These are phyloP conservation scores for Archivesica marissinica DNA, from an alignment of 1,140 invertebrate species.

Conservation along the genomic window DNA sequence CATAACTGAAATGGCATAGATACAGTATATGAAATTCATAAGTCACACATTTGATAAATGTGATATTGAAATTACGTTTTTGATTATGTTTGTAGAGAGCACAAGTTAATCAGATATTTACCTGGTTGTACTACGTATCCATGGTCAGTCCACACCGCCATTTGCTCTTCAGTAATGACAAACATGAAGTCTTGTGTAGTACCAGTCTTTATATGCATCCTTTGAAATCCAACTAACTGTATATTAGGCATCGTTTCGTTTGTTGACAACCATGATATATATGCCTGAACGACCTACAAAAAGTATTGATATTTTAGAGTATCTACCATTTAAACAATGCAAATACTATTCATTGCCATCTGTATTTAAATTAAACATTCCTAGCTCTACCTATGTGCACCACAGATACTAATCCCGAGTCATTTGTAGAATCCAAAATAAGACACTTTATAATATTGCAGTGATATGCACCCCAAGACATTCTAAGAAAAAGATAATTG, in stretches of 20 bases:
- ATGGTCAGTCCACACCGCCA: constrained; percentile 79
- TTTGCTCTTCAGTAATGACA: constrained; percentile 67
- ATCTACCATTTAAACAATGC: too few species aligned
- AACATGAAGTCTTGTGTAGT: constrained; percentile 54
- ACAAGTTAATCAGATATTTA: constrained; percentile 34
- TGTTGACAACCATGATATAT: constrained; percentile 75
- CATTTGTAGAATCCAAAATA: neutral
- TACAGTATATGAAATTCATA: neutral
- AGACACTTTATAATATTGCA: neutral
- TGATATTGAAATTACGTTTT: neutral
- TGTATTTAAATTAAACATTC: too few species aligned
- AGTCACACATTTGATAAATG: neutral
- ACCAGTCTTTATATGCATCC: constrained; percentile 62
- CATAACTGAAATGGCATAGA: neutral
- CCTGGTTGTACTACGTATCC: constrained; percentile 77
- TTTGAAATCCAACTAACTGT: constrained; percentile 77
- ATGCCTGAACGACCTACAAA: constrained; percentile 79
- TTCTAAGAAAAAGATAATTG: too few species aligned
- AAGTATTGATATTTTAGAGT: neutral
- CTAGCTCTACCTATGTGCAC: too few species aligned
- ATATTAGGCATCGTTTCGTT: constrained; percentile 75
- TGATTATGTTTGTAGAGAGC: neutral
- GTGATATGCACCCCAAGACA: neutral
- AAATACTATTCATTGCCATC: too few species aligned
- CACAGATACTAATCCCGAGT: too few species aligned